These are phyloP conservation scores for Hofmannophila pseudospretella DNA, from an alignment of 2,888 invertebrate genomes.

Conservation along the genomic window DNA sequence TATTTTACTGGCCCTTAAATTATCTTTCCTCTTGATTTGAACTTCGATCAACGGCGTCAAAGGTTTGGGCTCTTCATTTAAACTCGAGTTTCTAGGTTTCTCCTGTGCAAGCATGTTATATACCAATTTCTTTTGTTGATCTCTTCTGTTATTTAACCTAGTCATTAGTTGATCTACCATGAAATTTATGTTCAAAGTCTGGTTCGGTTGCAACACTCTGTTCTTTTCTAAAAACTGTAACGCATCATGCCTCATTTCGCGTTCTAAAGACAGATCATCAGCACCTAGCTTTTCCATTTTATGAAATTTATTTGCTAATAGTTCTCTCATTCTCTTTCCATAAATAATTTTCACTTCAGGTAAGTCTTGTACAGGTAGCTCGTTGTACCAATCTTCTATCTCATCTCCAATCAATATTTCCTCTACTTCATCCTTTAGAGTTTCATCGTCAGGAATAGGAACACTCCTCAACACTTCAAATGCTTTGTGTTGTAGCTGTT, in stretches of 20 bases:
- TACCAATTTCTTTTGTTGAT: no score
- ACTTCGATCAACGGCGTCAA: no score
- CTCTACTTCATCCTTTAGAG: constrained; percentile 43
- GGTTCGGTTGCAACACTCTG: constrained; percentile 26
- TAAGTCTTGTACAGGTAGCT: constrained; percentile 34
- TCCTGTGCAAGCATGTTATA: no score
- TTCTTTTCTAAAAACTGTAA: constrained; percentile 29
- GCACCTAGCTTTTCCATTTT: constrained; percentile 29
- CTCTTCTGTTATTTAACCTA: constrained; percentile 32
- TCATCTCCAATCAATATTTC: constrained; percentile 45
- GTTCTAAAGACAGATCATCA: constrained; percentile 20
- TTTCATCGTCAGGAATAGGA: constrained; percentile 37
- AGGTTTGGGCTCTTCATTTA: no score
- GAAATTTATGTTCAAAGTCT: constrained; percentile 28
- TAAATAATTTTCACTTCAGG: constrained; percentile 26
- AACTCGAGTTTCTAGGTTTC: no score
- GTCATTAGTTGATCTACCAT: constrained; percentile 43
- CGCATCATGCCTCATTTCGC: constrained; percentile 31
- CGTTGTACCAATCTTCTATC: constrained; percentile 51
- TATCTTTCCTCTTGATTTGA: no score
- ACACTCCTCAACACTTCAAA: no score
- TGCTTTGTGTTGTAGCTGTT: constrained; percentile 33
- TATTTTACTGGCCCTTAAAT: no score
- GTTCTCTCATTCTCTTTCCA: constrained; percentile 32
- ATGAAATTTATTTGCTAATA: constrained; percentile 39